These are phyloP conservation scores for Danio jaintianensis DNA, from an alignment of 2,797 vertebrate genomes.

Conservation along the genomic window DNA sequence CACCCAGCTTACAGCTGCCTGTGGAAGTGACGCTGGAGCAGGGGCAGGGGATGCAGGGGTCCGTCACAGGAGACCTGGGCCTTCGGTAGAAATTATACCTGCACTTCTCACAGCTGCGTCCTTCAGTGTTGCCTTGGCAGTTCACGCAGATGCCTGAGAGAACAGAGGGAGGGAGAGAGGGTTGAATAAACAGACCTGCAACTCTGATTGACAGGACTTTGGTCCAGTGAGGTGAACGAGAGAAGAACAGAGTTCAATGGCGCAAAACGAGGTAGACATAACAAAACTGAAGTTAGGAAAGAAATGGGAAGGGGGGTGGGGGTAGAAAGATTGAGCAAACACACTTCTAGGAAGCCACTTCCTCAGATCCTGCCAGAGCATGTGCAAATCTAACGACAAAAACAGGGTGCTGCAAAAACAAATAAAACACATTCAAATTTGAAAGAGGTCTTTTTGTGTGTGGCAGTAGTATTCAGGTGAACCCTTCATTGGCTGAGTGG, in stretches of 20 bases:
- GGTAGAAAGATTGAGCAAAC: background rate
- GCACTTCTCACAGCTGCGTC: constrained; percentile 81
- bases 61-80: constrained; percentile 33
- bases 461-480: constrained; percentile 6
- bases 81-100: constrained; percentile 77
- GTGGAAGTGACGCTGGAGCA: constrained; percentile 84
- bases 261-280: constrained; percentile 29
- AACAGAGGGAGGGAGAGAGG: constrained; percentile 40
- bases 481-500: background rate
- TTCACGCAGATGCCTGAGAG: constrained; percentile 78
- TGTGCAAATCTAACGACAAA: constrained; percentile 1
- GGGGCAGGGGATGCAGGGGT: constrained; percentile 78
- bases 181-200: constrained; percentile 56
- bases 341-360: constrained; percentile 3
- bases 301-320: background rate
- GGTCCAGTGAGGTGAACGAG: constrained; percentile 39
- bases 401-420: background rate
- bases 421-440: constrained; percentile 14
- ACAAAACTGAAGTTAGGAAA: constrained; percentile 15
- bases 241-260: constrained; percentile 34
- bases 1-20: constrained; percentile 80
- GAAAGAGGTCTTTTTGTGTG: constrained; percentile 1
- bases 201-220: constrained; percentile 54
- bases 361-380: background rate
- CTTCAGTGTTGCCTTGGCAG: constrained; percentile 82